phyloP scores from a whole-genome alignment of 2,113 vertebrate species.

The Onychorhynchus coronatus region DNA sequence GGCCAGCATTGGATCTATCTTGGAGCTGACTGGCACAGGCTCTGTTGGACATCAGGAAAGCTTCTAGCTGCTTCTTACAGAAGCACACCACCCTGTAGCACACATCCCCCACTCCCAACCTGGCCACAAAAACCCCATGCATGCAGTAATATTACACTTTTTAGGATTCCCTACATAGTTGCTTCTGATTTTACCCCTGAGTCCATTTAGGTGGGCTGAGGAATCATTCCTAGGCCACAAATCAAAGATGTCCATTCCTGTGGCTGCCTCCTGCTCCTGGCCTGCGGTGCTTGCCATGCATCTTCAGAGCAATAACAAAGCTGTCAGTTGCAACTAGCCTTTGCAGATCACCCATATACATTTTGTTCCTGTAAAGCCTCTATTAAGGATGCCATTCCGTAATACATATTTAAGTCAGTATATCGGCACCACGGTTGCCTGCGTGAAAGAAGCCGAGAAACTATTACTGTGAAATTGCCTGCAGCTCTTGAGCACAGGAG shows the following conservation, averaged over 20 bases:
- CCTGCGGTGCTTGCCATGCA: fast-evolving
- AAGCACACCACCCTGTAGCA: background rate
- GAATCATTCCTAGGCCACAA: fast-evolving
- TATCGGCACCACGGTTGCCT: background rate
- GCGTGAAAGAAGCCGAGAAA: slow-evolving; percentile 21
- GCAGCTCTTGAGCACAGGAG: slow-evolving; percentile 40
- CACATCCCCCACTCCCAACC: too few relatives aligned
- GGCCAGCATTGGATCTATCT: background rate
- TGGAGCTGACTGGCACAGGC: fast-evolving
- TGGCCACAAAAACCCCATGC: background rate
- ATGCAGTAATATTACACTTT: background rate
- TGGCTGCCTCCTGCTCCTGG: background rate
- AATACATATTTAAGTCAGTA: slow-evolving; percentile 22
- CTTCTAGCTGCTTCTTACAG: background rate
- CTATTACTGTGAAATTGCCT: slow-evolving; percentile 48
- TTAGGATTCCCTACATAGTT: background rate
- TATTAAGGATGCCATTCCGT: background rate
- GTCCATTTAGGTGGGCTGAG: background rate
- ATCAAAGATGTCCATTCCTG: background rate
- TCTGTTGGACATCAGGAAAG: fast-evolving
- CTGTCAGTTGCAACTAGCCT: background rate
- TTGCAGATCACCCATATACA: background rate
- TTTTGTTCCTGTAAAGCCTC: background rate
- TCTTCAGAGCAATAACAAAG: background rate
- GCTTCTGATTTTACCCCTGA: background rate